Conservation (phyloP, 1,140 invertebrate genomes). For the Orius insidiosus region DNA sequence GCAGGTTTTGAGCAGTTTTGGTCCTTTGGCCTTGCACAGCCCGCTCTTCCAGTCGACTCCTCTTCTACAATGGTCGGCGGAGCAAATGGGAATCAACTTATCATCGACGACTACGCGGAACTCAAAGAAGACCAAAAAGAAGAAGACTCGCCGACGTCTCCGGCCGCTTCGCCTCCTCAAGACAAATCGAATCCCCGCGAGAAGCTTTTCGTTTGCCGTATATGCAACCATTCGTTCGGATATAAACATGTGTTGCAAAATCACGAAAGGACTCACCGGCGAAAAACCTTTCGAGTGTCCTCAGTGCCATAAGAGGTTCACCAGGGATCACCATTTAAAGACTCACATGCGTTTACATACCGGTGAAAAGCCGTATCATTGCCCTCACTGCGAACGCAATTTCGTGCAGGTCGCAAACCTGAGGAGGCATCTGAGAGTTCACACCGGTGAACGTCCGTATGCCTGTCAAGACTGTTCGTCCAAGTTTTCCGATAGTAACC, state of each 20-base stretch:
- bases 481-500: slow-evolving; percentile 85
- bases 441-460: slow-evolving; percentile 90
- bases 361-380: slow-evolving; percentile 84
- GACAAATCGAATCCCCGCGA: slow-evolving; percentile 27
- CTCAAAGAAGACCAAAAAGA: slow-evolving; percentile 1
- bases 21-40: slow-evolving; percentile 1
- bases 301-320: slow-evolving; percentile 87
- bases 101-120: background rate
- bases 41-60: background rate
- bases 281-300: slow-evolving; percentile 92
- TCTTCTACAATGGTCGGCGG: slow-evolving; percentile 2
- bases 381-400: slow-evolving; percentile 74
- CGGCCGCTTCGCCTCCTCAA: background rate
- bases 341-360: slow-evolving; percentile 86
- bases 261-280: slow-evolving; percentile 89
- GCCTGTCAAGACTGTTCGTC: slow-evolving; percentile 75
- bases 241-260: slow-evolving; percentile 93
- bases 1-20: background rate
- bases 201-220: slow-evolving; percentile 71
- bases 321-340: slow-evolving; percentile 87
- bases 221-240: slow-evolving; percentile 73
- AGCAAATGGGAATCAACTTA: background rate
- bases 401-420: slow-evolving; percentile 92
- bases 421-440: slow-evolving; percentile 78
- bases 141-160: background rate